Conservation (phyloP, 2,888 invertebrate genomes). For the Eurois occulta region DNA sequence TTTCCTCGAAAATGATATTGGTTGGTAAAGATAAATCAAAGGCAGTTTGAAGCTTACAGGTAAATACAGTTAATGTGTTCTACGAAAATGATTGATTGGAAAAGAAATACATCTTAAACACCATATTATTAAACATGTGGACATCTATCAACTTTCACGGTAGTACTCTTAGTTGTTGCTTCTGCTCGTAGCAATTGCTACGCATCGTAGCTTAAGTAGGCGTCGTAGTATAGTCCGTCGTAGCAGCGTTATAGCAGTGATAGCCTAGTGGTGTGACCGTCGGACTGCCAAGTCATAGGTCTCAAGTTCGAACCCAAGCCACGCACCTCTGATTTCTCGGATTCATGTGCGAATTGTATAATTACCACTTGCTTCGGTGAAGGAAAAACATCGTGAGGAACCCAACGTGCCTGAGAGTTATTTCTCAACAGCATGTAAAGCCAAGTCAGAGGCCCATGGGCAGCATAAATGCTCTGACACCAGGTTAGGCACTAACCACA, state of each 20-base stretch:
- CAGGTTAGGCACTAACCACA: no score
- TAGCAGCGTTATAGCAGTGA: not conserved
- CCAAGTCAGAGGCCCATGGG: no score
- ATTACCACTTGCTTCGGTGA: no score
- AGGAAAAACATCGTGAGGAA: no score
- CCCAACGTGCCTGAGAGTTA: no score
- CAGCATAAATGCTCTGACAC: no score
- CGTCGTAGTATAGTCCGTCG: slow-evolving; percentile 10
- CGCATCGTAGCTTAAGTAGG: not conserved
- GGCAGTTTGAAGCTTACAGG: not conserved
- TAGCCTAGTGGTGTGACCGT: no score
- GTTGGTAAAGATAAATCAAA: not conserved
- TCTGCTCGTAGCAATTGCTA: not conserved
- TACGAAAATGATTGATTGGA: not conserved
- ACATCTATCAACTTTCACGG: not conserved
- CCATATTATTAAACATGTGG: not conserved
- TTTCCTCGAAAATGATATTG: not conserved
- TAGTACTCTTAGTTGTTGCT: not conserved
- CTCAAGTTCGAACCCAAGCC: no score
- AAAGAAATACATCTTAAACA: not conserved
- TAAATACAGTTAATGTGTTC: slow-evolving; percentile 9
- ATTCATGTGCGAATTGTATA: no score
- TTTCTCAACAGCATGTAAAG: no score
- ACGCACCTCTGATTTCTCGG: no score
- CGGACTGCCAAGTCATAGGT: no score